These are phyloP conservation scores for Brachirus orientalis DNA, from an alignment of 2,113 vertebrate species.

Conservation along the genomic window DNA sequence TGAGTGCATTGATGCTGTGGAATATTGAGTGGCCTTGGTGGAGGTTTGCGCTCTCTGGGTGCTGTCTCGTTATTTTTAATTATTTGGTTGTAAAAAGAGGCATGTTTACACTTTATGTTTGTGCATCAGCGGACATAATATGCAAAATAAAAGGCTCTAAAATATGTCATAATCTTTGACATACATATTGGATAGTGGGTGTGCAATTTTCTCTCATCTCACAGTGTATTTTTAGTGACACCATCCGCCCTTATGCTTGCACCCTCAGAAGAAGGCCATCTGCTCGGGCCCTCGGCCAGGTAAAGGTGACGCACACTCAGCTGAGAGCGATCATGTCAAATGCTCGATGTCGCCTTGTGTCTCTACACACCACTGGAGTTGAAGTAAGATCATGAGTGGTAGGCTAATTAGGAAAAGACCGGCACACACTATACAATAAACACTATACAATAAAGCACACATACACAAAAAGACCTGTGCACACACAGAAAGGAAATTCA, in stretches of 20 bases:
- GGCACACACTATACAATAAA: not conserved
- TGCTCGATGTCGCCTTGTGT: conserved; percentile 28
- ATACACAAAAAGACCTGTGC: conserved; percentile 16
- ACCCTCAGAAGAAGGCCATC: conserved; percentile 62
- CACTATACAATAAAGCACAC: not conserved
- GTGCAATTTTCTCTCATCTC: not conserved
- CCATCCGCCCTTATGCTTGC: conserved; percentile 16
- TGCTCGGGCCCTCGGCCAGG: conserved; percentile 60
- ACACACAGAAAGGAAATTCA: conserved; percentile 60
- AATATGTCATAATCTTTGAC: conserved; percentile 26
- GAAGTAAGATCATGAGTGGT: conserved; percentile 34
- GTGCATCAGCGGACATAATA: no score
- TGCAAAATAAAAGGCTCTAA: not conserved
- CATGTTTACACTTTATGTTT: no score
- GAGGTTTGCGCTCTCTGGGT: no score
- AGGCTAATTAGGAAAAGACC: conserved; percentile 48
- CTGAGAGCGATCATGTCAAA: conserved; percentile 18
- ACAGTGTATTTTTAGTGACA: conserved; percentile 64
- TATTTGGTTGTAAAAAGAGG: not conserved
- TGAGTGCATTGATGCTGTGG: no score
- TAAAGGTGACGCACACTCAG: conserved; percentile 53
- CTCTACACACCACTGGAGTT: conserved; percentile 31
- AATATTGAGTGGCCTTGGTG: no score
- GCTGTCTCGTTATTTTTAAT: not conserved
- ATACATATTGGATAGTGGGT: conserved; percentile 10